Evolutionary conservation across 2,797 vertebrate species (phyloP), one percentile per base, ranked within the genome.

Genomic region (Clangula hyemalis): DNA sequence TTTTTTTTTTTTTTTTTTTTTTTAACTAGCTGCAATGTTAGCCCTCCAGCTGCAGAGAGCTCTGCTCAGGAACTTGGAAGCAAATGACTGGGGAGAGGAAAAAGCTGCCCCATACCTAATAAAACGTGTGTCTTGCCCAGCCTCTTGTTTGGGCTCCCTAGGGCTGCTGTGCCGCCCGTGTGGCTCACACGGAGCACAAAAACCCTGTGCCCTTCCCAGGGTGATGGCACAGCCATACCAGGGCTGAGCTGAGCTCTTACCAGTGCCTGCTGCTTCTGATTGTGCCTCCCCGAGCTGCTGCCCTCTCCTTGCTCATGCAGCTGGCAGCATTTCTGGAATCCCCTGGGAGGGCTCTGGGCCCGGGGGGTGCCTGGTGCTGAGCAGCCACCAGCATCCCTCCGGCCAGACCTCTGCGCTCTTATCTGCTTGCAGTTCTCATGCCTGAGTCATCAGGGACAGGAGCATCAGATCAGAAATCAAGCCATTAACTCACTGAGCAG

Each of bases 141-240:
- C 39, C 91, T 57, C 64, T 74, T 30, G 30, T 89, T 86, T 39
- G 81, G 53, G 11, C 36, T 72, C 18, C 21, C 60, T 21, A 65
- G 34, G 53, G 8, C 87, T 38, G 65, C 91, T 65, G 51, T 4
- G 6, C 10, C 20, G 92, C 81, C 93, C 3, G 6, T 83, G 91
- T 92, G 95, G 95, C 80, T 93, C 90, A 45, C 36, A n/a, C 85
- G 90, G 89, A 93, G 94, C 66, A 93, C 94, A 97, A 97, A 96
- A 93, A 94, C 85, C 94, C 86, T 61, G 32, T 13, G 32, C 92
- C 89, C 87, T 81, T 94, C 75, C 68, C 24, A 2, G 53, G 57
- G 93, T 54, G 16, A 76, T 86, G 95, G 84, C 95, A 90, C 54
- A 82, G 93, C 96, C 97, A 95, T 97, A 97, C 95, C 0, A 12